Base-by-base conservation (phyloP, 2,888 invertebrate genomes). In the Netelia fuscicornis region DNA sequence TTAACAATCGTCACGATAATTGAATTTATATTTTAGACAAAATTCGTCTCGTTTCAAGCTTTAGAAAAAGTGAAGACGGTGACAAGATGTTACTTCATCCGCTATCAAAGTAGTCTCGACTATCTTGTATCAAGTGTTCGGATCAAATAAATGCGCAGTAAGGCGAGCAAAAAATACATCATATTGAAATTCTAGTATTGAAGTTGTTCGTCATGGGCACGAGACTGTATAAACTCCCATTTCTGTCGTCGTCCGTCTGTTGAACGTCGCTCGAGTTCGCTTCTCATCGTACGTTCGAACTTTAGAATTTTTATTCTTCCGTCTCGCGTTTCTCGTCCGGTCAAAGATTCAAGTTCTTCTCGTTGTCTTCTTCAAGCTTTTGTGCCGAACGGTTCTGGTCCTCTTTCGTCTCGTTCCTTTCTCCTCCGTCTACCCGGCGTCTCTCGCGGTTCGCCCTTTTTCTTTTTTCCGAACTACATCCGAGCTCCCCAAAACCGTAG, bases 81-180 rank as follows among this genome's bases (percentile, higher is more conserved):
- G 11, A 48, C 48, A 9, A 48, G 48, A 8, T 11, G 13, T 13
- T 48, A 48, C 11, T 48, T 48, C 37, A 37, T 37, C 6, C 37
- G 37, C 37, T 37, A 37, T 37, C 37, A 6, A 6, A 37, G 37
- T 37, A 6, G 6, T 37, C 37, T 11, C 13, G 11, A 13, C 48
- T 13, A 10, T 25, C 64, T 60, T 54, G 10, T 62, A 68, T 84
- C 72, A 13, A 17, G 54, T 37, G 48, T 62, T 56, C 17, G 62
- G 74, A 74, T 77, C 48, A 75, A 64, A 81, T 70, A 23, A 74
- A 78, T 81, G 62, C 74, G 13, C 6, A 23, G 54, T 13, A 64
- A 74, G 30, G 20, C 3, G 70, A 8, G 0, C 0, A 37, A n/a
- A 30, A 23, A 52, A 62, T 60, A 52, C 23, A 3, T 56, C n/a